Evolutionary conservation across 2,113 vertebrate genomes (phyloP), one percentile per base, ranked within the genome.

Genomic region (Sigmodon hispidus): DNA sequence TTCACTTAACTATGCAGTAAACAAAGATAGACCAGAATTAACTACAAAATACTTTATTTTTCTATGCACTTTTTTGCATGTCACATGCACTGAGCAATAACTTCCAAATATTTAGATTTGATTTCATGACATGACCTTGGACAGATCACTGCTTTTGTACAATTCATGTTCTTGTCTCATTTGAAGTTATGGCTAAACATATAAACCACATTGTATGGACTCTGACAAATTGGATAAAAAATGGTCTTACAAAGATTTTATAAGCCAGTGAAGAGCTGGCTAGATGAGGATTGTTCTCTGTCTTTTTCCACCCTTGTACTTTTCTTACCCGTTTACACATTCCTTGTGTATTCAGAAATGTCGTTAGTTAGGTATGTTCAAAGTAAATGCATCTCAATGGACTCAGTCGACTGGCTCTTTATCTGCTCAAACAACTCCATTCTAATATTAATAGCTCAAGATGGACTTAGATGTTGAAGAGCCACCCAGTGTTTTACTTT

Each of bases 371-470:
- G 55, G 87, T 76, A 81, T 86, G 91, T 87, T 95, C 94, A 94
- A 94, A 93, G 89, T n/a, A 93, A 93, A 93, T 91, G 67, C 36
- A 87, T 91, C 77, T 94, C 73, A 83, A 94, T 72, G 79, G 79
- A 52, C 61, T 75, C 69, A n/a, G 34, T 1, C 3, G 77, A n/a
- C 57, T 7, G 50, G n/a, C 57, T 86, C 59, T 94, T 65, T 75
- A 63, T 40, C 81, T 88, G 75, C n/a, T 40, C 77, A 59, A 75
- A 92, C 22, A 93, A 93, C 26, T 19, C 34, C 57, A 36, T 75
- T 93, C 59, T 9, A 17, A 21, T 70, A 92, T 69, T 96, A 95
- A 63, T 6, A 93, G 55, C 61, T 61, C 43, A 43, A 85, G 85
- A 91, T 83, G 76, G 91, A 48, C 57, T 94, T 40, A 29, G 57